phyloP scores from a whole-genome alignment of 2,113 vertebrate species.

The Phoxinus phoxinus region DNA sequence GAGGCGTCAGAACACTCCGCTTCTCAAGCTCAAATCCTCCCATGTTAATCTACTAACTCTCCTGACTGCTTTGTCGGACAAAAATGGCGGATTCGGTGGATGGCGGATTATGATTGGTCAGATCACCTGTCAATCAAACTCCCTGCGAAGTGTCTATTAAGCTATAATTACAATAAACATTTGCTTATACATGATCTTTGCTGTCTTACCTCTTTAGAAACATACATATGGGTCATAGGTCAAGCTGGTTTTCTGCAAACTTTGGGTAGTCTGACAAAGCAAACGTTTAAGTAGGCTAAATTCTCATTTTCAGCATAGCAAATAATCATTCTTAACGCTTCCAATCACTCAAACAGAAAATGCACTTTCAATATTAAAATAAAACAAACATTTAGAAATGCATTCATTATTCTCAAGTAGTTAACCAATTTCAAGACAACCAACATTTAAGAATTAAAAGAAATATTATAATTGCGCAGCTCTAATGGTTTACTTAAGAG shows the following conservation, averaged over 20 bases:
- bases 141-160: too few species aligned
- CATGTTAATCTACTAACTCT: too few species aligned
- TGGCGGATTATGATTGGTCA: too few species aligned
- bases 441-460: neutral
- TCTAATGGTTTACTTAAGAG: constrained; percentile 50
- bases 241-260: neutral
- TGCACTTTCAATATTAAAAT: neutral
- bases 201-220: neutral
- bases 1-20: too few species aligned
- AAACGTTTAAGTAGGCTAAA: neutral
- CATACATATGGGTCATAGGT: neutral
- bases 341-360: neutral
- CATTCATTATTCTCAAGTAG: neutral
- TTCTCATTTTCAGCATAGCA: neutral
- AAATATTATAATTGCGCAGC: neutral
- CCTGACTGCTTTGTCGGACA: too few species aligned
- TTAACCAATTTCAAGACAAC: neutral
- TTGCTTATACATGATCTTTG: neutral
- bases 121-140: too few species aligned
- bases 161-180: neutral
- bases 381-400: constrained; percentile 18
- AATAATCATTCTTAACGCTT: neutral
- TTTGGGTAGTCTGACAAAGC: neutral
- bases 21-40: too few species aligned
- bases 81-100: too few species aligned